Base-by-base conservation (phyloP, 2,888 invertebrate species). In the Plagodis pulveraria region DNA sequence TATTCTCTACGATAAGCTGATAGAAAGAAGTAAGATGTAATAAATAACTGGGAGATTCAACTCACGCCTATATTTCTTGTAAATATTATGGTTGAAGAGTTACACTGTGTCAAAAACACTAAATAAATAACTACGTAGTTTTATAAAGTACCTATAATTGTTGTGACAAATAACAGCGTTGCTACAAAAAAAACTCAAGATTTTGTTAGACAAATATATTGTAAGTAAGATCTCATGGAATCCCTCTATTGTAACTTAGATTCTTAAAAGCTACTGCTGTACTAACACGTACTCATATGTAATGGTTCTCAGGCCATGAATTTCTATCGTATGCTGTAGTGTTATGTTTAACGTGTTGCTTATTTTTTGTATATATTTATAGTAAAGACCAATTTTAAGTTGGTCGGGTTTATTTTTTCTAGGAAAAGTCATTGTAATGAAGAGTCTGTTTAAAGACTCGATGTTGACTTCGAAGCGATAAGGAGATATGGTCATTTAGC, bases 401-500 rank as follows among this genome's bases (percentile, higher is more conserved):
- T 77, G 81, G 81, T 83, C 72, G 71, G 71, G 73, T 77, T 77
- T 77, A 72, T 84, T 87, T 86, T 85, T 84, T 81, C 79, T 83
- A 82, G 80, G 83, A 84, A 84, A 86, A 84, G 80, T 83, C 77
- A 82, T 78, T 83, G 77, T 78, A 77, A 73, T 73, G 67, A 70
- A 69, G 72, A 80, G 88, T 87, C 87, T 86, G 87, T 88, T 89
- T 87, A 84, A 86, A 84, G 87, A 86, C 85, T 81, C 63, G 35
- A 46, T 53, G 34, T 36, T 50, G 56, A 58, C 55, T 58, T 54
- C 9, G 22, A 33, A 58, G 45, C 22, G 10, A 38, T 22, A 41
- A 38, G 54, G 50, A 43, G 47, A 40, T 5, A 38, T 38, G 55
- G 51, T 49, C 53, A 46, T 54, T 58, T 49, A 44, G 48, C 43